phyloP scores from a whole-genome alignment of 1,140 invertebrate genomes.

The Rhopalosiphum padi region DNA sequence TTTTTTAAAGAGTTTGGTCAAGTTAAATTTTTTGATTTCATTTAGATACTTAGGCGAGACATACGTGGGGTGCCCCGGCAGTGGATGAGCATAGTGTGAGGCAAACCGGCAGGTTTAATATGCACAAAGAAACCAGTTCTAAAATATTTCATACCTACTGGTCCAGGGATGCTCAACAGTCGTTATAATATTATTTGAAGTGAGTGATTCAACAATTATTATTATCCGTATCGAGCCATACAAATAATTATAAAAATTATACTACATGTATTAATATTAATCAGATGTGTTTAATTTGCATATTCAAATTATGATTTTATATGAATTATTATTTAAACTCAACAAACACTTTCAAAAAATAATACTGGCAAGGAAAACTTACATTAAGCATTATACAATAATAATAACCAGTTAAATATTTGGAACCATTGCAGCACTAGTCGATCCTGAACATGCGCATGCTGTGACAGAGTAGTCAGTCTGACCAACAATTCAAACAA shows the following conservation, averaged over 20 bases:
- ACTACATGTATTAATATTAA: conserved; percentile 12
- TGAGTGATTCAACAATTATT: conserved; percentile 11
- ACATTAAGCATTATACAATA: neutral
- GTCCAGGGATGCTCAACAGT: conserved; percentile 56
- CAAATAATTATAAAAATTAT: neutral
- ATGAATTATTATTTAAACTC: neutral
- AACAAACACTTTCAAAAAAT: neutral
- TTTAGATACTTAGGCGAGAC: conserved; percentile 38
- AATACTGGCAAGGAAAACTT: neutral
- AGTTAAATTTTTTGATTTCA: conserved; percentile 56
- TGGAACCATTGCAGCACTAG: conserved; percentile 43
- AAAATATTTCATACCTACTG: conserved; percentile 58
- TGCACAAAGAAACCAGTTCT: conserved; percentile 58
- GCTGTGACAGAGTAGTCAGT: conserved; percentile 52
- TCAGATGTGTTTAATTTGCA: neutral
- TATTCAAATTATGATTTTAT: neutral
- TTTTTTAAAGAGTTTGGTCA: conserved; percentile 31
- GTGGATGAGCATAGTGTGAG: conserved; percentile 45
- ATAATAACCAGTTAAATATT: conserved; percentile 36
- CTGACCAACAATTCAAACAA: conserved; percentile 57
- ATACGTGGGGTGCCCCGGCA: conserved; percentile 47
- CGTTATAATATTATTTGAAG: conserved; percentile 36
- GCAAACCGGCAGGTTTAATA: conserved; percentile 57
- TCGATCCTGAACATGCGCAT: conserved; percentile 31
- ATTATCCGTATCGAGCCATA: neutral